A percentile compares a stretch with the other conserved stretches of the same genome.
Conservation (phyloP, 2,113 vertebrate species). For the Leptobrachium leishanense region DNA sequence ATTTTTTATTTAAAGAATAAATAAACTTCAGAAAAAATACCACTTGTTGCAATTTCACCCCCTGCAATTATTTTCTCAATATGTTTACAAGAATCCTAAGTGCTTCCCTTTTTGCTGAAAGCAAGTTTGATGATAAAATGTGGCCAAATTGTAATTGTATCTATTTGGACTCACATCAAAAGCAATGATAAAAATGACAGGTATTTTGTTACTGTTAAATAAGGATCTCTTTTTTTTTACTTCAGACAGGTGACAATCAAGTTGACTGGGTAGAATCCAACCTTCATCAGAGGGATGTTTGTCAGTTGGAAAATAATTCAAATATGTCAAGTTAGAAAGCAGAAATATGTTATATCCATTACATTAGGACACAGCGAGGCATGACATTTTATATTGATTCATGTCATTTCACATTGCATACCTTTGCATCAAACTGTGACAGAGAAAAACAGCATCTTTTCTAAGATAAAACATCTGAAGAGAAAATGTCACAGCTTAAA, state of each 20-base stretch:
- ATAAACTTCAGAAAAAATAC: background rate
- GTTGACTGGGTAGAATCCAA: constrained; percentile 31
- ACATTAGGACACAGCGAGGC: constrained; percentile 47
- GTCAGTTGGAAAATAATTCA: constrained; percentile 47
- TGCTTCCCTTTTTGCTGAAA: constrained; percentile 19
- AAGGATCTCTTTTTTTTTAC: constrained; percentile 31
- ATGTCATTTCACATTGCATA: constrained; percentile 49
- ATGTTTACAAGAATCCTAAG: background rate
- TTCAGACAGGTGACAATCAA: constrained; percentile 47
- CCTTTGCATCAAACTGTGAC: constrained; percentile 49
- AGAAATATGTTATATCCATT: constrained; percentile 51
- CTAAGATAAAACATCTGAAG: constrained; percentile 46
- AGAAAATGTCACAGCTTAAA: constrained; percentile 46
- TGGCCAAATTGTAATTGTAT: constrained; percentile 34
- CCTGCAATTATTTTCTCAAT: constrained; percentile 12
- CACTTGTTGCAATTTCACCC: background rate
- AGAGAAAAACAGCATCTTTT: constrained; percentile 39
- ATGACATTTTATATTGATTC: constrained; percentile 51
- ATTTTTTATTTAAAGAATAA: background rate
- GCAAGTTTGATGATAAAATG: constrained; percentile 7
- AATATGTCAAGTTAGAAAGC: constrained; percentile 46
- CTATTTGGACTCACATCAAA: constrained; percentile 36
- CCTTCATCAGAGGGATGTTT: constrained; percentile 42
- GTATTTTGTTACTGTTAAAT: constrained; percentile 49
- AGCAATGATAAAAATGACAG: constrained; percentile 43